Conservation (phyloP, 1,140 invertebrate genomes). For the Phthorimaea operculella region DNA sequence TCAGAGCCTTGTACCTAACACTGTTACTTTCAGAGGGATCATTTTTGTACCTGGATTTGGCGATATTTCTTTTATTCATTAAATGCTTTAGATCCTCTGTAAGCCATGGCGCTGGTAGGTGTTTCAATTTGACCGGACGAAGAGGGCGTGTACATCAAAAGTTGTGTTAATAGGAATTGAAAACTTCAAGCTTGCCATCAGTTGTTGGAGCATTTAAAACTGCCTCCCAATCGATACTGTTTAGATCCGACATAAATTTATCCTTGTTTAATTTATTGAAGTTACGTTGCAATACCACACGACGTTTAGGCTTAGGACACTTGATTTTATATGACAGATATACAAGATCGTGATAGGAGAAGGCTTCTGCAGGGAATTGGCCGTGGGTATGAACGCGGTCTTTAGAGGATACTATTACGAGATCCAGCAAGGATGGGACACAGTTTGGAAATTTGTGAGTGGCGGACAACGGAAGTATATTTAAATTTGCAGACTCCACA, state of each 20-base stretch:
- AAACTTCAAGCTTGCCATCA: slow-evolving; percentile 7
- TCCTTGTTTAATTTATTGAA: slow-evolving; percentile 8
- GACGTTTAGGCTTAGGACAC: slow-evolving; percentile 10
- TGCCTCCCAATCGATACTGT: slow-evolving; percentile 6
- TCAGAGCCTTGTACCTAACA: neutral
- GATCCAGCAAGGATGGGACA: slow-evolving; percentile 11
- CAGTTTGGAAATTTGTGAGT: slow-evolving; percentile 14
- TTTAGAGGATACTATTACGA: slow-evolving; percentile 11
- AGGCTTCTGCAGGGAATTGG: slow-evolving; percentile 12
- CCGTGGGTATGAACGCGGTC: slow-evolving; percentile 9
- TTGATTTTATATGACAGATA: slow-evolving; percentile 12
- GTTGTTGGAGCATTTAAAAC: neutral
- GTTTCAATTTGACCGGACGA: slow-evolving; percentile 3
- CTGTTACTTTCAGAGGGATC: neutral
- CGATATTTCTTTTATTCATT: neutral
- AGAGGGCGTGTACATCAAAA: slow-evolving; percentile 11
- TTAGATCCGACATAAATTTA: neutral
- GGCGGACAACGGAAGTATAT: slow-evolving; percentile 7
- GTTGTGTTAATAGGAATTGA: slow-evolving; percentile 6
- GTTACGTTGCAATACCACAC: slow-evolving; percentile 8
- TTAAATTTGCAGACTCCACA: slow-evolving; percentile 6
- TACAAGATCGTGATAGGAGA: slow-evolving; percentile 18
- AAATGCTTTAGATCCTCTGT: neutral
- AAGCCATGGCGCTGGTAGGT: slow-evolving; percentile 1
- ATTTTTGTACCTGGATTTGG: neutral